Evolutionary conservation across 2,888 invertebrate genomes (phyloP).

Genomic region (Ectobius pallidus): DNA sequence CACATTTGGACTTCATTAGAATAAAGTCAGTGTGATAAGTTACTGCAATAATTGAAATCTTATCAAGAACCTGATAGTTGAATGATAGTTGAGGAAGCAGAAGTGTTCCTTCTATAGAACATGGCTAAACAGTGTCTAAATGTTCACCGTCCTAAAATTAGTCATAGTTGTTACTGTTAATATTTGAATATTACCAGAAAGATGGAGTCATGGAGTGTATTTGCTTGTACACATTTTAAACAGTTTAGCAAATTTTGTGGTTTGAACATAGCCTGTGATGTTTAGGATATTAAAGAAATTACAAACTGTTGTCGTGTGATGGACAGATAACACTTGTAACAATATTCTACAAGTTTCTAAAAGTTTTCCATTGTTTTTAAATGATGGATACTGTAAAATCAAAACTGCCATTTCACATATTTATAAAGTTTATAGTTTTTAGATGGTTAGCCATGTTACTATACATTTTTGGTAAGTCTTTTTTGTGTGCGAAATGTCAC

Average conservation of each 20-base stretch:
- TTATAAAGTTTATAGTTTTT: slow-evolving; percentile 1
- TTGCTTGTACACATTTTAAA: neutral
- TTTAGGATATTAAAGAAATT: too few species aligned
- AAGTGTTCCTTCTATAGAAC: too few species aligned
- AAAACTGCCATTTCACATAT: slow-evolving; percentile 26
- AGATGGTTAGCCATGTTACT: neutral
- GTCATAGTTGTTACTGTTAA: too few species aligned
- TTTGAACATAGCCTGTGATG: slow-evolving; percentile 1
- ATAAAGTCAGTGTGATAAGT: too few species aligned
- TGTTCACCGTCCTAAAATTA: too few species aligned
- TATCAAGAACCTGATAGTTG: neutral
- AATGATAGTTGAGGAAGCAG: neutral
- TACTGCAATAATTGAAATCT: too few species aligned
- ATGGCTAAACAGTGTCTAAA: neutral
- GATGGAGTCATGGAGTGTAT: neutral
- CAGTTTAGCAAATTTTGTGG: neutral
- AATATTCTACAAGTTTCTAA: too few species aligned
- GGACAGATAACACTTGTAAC: too few species aligned
- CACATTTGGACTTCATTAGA: too few species aligned
- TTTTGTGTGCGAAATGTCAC: slow-evolving; percentile 6
- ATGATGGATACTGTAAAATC: neutral
- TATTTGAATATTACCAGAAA: neutral
- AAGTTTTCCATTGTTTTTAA: too few species aligned
- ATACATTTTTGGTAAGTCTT: slow-evolving; percentile 9
- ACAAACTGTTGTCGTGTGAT: too few species aligned